These are phyloP conservation scores for Mormyrus proboscirostris DNA, from an alignment of 2,797 vertebrate species.

Conservation along the genomic window DNA sequence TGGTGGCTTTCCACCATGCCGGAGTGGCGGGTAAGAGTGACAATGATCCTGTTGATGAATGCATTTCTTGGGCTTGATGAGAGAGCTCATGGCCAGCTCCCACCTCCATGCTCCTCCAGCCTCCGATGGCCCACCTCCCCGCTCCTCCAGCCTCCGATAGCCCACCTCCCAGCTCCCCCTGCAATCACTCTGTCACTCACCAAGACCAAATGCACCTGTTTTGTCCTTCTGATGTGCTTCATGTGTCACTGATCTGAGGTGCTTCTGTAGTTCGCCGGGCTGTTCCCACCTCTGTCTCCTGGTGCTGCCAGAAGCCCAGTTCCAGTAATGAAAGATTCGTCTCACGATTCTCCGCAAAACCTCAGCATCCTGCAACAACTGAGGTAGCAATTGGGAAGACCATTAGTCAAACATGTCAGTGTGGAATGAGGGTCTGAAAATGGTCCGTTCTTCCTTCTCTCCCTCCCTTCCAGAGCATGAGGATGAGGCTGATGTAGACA, in stretches of 20 bases:
- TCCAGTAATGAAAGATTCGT: background rate
- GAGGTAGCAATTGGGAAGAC: background rate
- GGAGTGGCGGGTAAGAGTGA: background rate
- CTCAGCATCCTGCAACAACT: background rate
- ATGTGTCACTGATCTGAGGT: background rate
- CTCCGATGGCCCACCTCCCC: background rate
- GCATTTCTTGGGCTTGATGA: background rate
- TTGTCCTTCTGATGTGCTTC: background rate
- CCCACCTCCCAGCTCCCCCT: background rate
- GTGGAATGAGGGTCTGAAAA: background rate
- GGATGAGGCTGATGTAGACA: background rate
- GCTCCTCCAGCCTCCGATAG: background rate
- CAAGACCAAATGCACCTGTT: background rate
- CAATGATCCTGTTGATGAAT: background rate
- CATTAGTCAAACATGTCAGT: background rate
- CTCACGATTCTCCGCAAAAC: background rate
- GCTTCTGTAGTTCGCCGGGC: background rate
- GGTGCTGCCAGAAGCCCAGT: background rate
- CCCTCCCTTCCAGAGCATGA: background rate
- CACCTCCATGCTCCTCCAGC: background rate
- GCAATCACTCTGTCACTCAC: background rate
- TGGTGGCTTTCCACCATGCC: background rate
- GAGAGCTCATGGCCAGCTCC: background rate
- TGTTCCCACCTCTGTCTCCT: background rate
- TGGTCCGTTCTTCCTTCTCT: background rate